phyloP scores from a whole-genome alignment of 2,113 vertebrate species.

The Chaetura pelagica region DNA sequence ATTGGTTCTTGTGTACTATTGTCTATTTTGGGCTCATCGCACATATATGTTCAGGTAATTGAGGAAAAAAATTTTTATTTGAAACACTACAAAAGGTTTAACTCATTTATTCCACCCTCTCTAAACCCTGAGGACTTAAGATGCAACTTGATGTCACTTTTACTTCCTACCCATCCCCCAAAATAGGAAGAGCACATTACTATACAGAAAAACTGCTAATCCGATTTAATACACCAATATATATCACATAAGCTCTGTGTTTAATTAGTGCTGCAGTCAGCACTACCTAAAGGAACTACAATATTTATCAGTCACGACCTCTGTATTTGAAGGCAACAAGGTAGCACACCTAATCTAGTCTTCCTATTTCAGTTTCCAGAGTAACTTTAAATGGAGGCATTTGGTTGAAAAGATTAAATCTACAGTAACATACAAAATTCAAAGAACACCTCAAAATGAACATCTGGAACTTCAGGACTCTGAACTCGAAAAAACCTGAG shows the following conservation, averaged over 20 bases:
- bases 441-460: neutral
- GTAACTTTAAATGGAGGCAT: neutral
- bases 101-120: constrained; percentile 27
- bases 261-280: constrained; percentile 55
- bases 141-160: constrained; percentile 11
- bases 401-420: neutral
- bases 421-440: neutral
- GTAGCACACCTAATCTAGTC: neutral
- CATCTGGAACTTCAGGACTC: neutral
- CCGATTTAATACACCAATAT: constrained; percentile 62
- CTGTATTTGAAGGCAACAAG: constrained; percentile 3
- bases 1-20: constrained; percentile 93
- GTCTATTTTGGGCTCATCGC: constrained; percentile 89
- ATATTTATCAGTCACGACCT: constrained; percentile 8
- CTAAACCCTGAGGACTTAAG: constrained; percentile 34
- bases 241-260: constrained; percentile 13
- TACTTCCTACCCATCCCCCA: constrained; percentile 10
- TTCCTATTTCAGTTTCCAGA: neutral
- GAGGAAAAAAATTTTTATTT: constrained; percentile 77
- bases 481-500: neutral
- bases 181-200: constrained; percentile 21
- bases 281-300: constrained; percentile 40
- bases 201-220: constrained; percentile 57
- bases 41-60: constrained; percentile 85
- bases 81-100: constrained; percentile 33